Conservation (phyloP, 1,140 invertebrate species). For the Portunus trituberculatus region DNA sequence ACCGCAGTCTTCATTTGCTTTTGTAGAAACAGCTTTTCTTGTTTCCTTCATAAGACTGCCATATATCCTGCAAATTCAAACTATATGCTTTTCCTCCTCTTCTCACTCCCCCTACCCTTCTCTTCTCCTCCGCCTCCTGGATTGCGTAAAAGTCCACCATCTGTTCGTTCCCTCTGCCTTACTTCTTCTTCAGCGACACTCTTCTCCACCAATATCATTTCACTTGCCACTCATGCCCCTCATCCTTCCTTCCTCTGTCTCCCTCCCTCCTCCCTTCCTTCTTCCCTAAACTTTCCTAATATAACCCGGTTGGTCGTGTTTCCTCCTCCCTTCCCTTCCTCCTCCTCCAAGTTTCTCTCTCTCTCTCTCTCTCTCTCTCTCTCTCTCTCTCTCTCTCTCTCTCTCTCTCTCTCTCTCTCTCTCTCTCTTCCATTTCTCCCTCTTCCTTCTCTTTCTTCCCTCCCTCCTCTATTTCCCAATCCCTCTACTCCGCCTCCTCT, state of each 20-base stretch:
- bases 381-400: neutral
- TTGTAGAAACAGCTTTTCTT: too few species aligned
- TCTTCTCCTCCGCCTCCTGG: neutral
- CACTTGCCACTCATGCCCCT: neutral
- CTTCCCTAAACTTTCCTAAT: neutral
- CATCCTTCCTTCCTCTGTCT: neutral
- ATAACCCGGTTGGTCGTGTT: neutral
- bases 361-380: neutral
- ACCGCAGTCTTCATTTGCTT: too few species aligned
- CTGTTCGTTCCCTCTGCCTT: neutral
- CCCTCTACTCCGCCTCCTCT: neutral
- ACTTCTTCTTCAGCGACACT: neutral
- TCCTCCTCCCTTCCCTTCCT: neutral
- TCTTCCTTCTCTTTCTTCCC: neutral
- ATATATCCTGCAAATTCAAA: neutral
- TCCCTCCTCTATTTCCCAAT: neutral
- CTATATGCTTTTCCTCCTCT: neutral
- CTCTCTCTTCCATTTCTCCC: too few species aligned
- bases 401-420: neutral
- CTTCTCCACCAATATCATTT: neutral
- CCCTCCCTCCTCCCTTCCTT: neutral
- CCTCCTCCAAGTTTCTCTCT: neutral
- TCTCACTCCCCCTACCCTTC: neutral
- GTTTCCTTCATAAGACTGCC: too few species aligned
- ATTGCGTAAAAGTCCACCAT: too few species aligned